Evolutionary conservation across 92 coral and sea anemone genomes (phyloP).

Genomic region (Epizoanthus fatuus): DNA sequence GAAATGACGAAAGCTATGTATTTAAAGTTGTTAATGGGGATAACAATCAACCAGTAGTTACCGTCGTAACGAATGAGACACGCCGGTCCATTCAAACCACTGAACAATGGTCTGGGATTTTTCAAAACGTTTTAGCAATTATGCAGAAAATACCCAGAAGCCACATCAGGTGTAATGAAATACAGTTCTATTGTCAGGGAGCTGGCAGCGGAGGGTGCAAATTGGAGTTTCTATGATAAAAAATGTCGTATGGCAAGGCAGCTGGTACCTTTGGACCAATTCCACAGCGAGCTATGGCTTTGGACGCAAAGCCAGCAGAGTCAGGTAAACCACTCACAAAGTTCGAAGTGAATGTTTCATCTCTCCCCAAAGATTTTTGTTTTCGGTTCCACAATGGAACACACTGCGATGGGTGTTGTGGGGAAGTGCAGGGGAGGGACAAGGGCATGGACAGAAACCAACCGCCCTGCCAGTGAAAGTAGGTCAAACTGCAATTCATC

Average conservation of each 20-base stretch:
- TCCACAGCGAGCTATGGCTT: no score
- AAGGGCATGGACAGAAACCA: background rate
- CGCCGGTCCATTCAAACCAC: background rate
- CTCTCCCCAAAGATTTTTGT: slow-evolving; percentile 41
- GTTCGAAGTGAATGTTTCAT: background rate
- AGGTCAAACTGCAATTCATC: no score
- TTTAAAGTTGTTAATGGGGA: slow-evolving; percentile 1
- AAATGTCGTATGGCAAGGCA: slow-evolving; percentile 1
- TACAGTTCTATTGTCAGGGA: slow-evolving; percentile 1
- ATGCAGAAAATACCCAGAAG: background rate
- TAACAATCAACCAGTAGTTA: background rate
- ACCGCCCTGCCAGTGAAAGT: no score
- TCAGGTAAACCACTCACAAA: no score
- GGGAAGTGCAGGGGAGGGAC: background rate
- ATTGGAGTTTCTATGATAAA: slow-evolving; percentile 14
- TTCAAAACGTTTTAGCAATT: slow-evolving; percentile 15
- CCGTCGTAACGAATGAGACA: slow-evolving; percentile 10
- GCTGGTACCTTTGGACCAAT: slow-evolving; percentile 15
- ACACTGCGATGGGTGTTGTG: slow-evolving; percentile 25
- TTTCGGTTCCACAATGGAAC: slow-evolving; percentile 48
- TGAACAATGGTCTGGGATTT: slow-evolving; percentile 6
- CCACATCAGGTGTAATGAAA: slow-evolving; percentile 19
- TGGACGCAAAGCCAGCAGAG: no score
- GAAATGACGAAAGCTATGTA: slow-evolving; percentile 3
- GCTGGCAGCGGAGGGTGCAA: background rate